A percentile compares a stretch with the other conserved stretches of the same genome.
Conservation (phyloP, 1,140 invertebrate genomes). For the Aethina tumida region DNA sequence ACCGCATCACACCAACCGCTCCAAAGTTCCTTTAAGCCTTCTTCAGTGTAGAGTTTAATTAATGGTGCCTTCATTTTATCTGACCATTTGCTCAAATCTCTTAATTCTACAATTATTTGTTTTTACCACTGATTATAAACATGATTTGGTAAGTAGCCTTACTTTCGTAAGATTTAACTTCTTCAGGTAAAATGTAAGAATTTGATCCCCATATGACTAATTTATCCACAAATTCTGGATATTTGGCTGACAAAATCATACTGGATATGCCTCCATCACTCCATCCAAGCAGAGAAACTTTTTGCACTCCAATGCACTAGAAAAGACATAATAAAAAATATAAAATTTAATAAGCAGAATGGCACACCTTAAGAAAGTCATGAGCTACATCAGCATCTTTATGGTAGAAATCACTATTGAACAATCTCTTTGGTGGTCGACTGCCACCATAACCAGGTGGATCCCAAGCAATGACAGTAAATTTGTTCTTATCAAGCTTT, state of each 20-base stretch:
- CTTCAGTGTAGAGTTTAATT: conserved; percentile 62
- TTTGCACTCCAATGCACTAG: conserved; percentile 35
- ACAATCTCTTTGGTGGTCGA: conserved; percentile 63
- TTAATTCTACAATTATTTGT: conserved; percentile 37
- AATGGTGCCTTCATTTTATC: conserved; percentile 63
- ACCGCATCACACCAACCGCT: conserved; percentile 61
- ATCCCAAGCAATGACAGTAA: conserved; percentile 76
- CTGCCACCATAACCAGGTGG: conserved; percentile 82
- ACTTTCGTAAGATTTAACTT: conserved; percentile 56
- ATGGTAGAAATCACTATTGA: conserved; percentile 58
- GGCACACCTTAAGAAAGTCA: conserved; percentile 59
- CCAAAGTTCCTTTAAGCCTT: conserved; percentile 62
- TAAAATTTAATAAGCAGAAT: neutral
- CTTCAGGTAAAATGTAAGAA: conserved; percentile 58
- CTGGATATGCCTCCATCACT: conserved; percentile 79
- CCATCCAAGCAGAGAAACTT: conserved; percentile 78
- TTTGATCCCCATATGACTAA: conserved; percentile 71
- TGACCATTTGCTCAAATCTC: conserved; percentile 71
- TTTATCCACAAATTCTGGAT: conserved; percentile 57
- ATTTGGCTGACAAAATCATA: conserved; percentile 61
- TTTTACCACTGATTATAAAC: no score
- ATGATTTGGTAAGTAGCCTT: conserved; percentile 16
- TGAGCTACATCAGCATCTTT: conserved; percentile 63
- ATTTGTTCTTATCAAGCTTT: conserved; percentile 53
- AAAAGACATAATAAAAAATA: neutral